Evolutionary conservation across 92 coral and sea anemone genomes (phyloP).

Genomic region (Phenganax stokvisi): DNA sequence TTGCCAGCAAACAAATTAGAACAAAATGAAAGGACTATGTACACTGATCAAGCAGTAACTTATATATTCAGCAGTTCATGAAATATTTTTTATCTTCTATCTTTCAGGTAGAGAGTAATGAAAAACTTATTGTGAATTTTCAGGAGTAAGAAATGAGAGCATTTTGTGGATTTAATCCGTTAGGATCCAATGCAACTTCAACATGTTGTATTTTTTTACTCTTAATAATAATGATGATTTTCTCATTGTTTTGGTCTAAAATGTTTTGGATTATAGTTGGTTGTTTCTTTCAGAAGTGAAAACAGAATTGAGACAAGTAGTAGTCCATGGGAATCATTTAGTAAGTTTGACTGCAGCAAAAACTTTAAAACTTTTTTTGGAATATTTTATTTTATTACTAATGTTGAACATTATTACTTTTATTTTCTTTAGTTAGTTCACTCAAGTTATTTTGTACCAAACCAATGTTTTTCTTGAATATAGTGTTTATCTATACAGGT

Average conservation of each 20-base stretch:
- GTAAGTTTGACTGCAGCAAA: slow-evolving; percentile 4
- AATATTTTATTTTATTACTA: neutral
- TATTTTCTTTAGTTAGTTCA: slow-evolving; percentile 52
- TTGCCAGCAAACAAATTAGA: too few species aligned
- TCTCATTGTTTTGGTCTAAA: neutral
- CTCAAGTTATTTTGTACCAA: slow-evolving; percentile 56
- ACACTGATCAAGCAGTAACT: too few species aligned
- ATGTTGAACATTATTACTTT: neutral
- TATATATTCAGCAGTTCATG: too few species aligned
- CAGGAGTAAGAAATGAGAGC: neutral
- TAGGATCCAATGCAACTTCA: neutral
- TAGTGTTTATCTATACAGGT: slow-evolving; percentile 93
- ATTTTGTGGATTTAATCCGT: neutral
- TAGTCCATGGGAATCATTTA: slow-evolving; percentile 24
- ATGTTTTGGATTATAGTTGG: neutral
- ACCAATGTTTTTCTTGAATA: slow-evolving; percentile 65
- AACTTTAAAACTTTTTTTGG: neutral
- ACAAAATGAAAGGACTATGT: too few species aligned
- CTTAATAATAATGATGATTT: neutral
- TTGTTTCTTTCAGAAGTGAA: slow-evolving; percentile 4
- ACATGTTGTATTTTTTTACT: neutral
- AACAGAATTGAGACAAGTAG: slow-evolving; percentile 6
- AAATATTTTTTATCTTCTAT: neutral
- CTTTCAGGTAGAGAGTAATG: slow-evolving; percentile 3
- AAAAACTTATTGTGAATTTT: slow-evolving; percentile 12